Percentiles rank a stretch among this genome's conserved stretches.
These are phyloP conservation scores for Hippocampus guttulatus DNA, from an alignment of 2,113 vertebrate species.

Conservation along the genomic window DNA sequence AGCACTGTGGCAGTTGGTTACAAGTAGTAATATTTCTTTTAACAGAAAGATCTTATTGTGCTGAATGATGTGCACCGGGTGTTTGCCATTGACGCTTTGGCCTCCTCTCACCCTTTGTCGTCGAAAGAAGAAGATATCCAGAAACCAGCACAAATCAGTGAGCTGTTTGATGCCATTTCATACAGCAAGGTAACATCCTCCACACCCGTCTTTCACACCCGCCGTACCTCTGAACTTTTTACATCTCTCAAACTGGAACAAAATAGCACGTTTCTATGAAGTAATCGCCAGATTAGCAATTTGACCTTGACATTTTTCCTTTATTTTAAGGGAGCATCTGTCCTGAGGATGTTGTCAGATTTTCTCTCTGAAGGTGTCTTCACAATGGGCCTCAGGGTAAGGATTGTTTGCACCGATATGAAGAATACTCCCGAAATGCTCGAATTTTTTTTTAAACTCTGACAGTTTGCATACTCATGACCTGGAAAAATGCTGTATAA, in stretches of 20 bases:
- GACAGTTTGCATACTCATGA: background rate
- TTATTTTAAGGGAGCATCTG: conserved; percentile 80
- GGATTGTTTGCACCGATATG: conserved; percentile 7
- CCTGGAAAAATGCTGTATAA: background rate
- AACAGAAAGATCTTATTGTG: conserved; percentile 86
- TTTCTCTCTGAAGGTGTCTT: conserved; percentile 84
- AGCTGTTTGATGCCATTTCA: conserved; percentile 85
- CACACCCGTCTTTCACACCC: background rate
- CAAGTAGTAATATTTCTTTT: conserved; percentile 5
- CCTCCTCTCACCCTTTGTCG: conserved; percentile 85
- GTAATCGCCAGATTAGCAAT: background rate
- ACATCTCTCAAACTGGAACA: background rate
- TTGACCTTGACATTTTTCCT: background rate
- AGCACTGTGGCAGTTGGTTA: background rate
- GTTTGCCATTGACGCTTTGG: conserved; percentile 82
- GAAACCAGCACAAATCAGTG: conserved; percentile 84
- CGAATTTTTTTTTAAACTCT: background rate
- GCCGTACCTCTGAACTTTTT: background rate
- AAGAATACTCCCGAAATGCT: background rate
- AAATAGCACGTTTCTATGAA: background rate
- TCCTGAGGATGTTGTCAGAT: conserved; percentile 89
- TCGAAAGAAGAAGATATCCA: conserved; percentile 78
- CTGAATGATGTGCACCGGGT: conserved; percentile 76
- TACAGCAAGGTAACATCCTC: conserved; percentile 85
- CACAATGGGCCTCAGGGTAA: conserved; percentile 77